These are phyloP conservation scores for Mycalesis mineus DNA, from an alignment of 2,888 invertebrate genomes.

Conservation along the genomic window DNA sequence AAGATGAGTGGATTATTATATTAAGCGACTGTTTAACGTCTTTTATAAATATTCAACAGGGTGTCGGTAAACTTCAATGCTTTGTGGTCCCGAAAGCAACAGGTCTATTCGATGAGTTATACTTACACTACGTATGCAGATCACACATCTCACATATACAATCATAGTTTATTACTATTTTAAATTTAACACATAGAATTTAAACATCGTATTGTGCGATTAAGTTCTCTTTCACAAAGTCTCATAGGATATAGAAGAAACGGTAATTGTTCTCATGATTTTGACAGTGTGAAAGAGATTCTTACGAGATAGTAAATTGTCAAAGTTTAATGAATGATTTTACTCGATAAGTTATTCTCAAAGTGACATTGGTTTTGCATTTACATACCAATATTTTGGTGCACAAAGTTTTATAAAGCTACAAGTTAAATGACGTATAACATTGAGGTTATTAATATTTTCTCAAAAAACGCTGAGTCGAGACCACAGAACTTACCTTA, in stretches of 20 bases:
- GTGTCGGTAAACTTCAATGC: conserved; percentile 9
- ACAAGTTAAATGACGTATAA: conserved; percentile 17
- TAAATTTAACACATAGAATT: conserved; percentile 13
- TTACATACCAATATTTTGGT: conserved; percentile 15
- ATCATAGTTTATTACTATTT: conserved; percentile 13
- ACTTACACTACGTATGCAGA: conserved; percentile 34
- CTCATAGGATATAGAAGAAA: not conserved
- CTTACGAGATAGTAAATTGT: conserved; percentile 10
- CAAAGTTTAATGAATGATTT: conserved; percentile 5
- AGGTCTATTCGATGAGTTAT: conserved; percentile 19
- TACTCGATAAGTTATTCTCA: not conserved
- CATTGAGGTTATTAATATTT: conserved; percentile 15
- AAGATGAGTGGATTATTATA: not conserved
- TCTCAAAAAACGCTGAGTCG: conserved; percentile 1
- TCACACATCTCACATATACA: conserved; percentile 41
- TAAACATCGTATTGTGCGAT: conserved; percentile 22
- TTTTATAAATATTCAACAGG: conserved; percentile 11
- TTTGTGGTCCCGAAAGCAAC: conserved; percentile 32
- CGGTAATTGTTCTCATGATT: not conserved
- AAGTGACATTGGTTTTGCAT: not conserved
- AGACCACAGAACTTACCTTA: conserved; percentile 9
- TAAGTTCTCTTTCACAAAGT: conserved; percentile 4
- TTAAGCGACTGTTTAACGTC: not conserved
- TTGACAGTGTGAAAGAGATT: conserved; percentile 2
- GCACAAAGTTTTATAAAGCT: conserved; percentile 21